Percentiles rank a stretch among this genome's conserved stretches.
phyloP scores from a whole-genome alignment of 1,140 invertebrate genomes.

The Anadara kagoshimensis region DNA sequence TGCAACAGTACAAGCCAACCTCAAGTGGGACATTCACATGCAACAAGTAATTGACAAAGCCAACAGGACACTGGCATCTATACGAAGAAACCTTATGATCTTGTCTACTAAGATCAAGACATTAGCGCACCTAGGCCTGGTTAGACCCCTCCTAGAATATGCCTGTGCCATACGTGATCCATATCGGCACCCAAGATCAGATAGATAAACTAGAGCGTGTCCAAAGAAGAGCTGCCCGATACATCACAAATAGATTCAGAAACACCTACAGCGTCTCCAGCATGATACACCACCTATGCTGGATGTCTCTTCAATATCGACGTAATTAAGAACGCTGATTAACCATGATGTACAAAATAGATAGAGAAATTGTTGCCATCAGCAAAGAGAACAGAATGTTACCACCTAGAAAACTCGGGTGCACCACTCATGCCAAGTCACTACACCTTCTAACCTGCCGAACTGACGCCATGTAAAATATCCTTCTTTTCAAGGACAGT shows the following conservation, averaged over 20 bases:
- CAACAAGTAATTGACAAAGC: too few species aligned
- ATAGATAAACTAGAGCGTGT: conserved; percentile 1
- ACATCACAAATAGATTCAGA: conserved; percentile 2
- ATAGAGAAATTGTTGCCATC: not conserved
- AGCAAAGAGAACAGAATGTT: not conserved
- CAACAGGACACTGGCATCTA: too few species aligned
- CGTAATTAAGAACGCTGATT: not conserved
- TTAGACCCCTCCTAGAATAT: too few species aligned
- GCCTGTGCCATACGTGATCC: too few species aligned
- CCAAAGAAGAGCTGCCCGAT: conserved; percentile 12
- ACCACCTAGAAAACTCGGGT: conserved; percentile 1
- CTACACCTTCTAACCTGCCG: not conserved
- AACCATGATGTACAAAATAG: not conserved
- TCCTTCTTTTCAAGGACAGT: conserved; percentile 1
- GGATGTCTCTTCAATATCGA: conserved; percentile 6
- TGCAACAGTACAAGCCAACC: too few species aligned
- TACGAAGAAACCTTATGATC: too few species aligned
- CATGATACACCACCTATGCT: not conserved
- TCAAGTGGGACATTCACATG: too few species aligned
- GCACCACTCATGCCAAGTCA: too few species aligned
- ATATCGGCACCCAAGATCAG: too few species aligned
- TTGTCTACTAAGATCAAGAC: too few species aligned
- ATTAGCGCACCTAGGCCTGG: too few species aligned
- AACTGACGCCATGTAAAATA: not conserved
- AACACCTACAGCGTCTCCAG: not conserved